Conservation (phyloP, 2,797 vertebrate genomes). For the Erpetoichthys calabaricus region DNA sequence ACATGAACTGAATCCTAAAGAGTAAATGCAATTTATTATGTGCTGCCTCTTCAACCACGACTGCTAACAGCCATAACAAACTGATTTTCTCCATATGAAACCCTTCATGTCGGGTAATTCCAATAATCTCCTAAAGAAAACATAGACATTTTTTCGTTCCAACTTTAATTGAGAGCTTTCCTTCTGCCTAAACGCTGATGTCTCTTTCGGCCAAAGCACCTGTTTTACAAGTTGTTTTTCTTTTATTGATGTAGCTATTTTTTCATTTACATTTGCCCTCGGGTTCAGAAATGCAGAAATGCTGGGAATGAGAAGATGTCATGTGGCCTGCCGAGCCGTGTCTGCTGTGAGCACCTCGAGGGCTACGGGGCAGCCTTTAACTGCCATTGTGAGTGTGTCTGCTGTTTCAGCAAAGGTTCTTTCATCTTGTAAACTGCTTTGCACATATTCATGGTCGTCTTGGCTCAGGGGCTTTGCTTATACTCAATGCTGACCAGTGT, state of each 20-base stretch:
- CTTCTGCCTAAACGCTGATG: slow-evolving; percentile 13
- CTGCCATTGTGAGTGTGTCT: no score
- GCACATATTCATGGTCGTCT: no score
- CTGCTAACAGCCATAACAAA: slow-evolving; percentile 35
- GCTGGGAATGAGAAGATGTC: not conserved
- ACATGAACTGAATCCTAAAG: not conserved
- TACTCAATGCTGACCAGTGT: no score
- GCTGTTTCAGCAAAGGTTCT: no score
- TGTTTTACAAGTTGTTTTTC: slow-evolving; percentile 38
- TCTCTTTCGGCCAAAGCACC: slow-evolving; percentile 30
- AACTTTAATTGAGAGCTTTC: slow-evolving; percentile 36
- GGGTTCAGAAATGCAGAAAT: slow-evolving; percentile 53
- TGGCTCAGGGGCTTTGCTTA: no score
- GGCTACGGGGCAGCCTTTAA: no score
- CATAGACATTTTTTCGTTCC: slow-evolving; percentile 35
- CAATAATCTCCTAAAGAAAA: slow-evolving; percentile 40
- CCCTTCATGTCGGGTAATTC: slow-evolving; percentile 39
- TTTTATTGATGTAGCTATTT: slow-evolving; percentile 52
- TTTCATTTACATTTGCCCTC: slow-evolving; percentile 58
- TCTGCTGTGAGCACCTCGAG: not conserved
- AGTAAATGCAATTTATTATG: slow-evolving; percentile 1
- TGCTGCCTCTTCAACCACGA: slow-evolving; percentile 16
- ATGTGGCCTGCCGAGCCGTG: not conserved
- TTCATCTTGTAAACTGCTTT: no score
- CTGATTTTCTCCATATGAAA: slow-evolving; percentile 41